Base-by-base conservation (phyloP, 2,113 vertebrate genomes). In the Calyptommatus sinebrachiatus region DNA sequence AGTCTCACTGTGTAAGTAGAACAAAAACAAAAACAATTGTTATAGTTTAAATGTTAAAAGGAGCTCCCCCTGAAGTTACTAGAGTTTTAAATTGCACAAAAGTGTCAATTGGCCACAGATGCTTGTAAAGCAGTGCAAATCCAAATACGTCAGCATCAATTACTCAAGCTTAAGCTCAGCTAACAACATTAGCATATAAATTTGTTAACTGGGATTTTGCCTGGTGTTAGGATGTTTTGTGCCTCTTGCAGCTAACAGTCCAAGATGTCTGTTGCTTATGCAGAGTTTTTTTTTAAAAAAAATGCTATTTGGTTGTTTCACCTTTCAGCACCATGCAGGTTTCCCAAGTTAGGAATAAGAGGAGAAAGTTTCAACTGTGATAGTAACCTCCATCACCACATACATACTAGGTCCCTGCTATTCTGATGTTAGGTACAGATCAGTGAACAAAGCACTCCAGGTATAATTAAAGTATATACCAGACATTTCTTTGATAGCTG, bases 81-180 rank as follows among this genome's bases (percentile, higher is more conserved):
- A 61, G 66, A 70, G 76, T 78, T 78, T 21, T 61, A 20, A 46
- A 48, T 48, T 72, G 62, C n/a, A 71, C 53, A 14, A n/a, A 71
- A 63, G 60, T 69, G 66, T 66, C 66, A 71, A 71, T 71, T 79
- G 68, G 68, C n/a, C 35, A 62, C 53, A 63, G 68, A 61, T 70
- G 77, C 18, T 41, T 45, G 24, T 28, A 79, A 72, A 63, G 35
- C 60, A 71, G 5, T 11, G 50, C 45, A 78, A 61, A 71, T 78
- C 35, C 67, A 78, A 67, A 70, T 46, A 70, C 45, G 77, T 78
- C 76, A 69, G 66, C 20, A 78, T 69, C 24, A 69, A 78, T 78
- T 60, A 60, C 29, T 78, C 8, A 24, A 78, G 53, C 66, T 69
- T 24, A 12, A 41, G 29, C 24, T 69, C 66, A 57, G 66, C 31